These are phyloP conservation scores for Epiblema foenella DNA, from an alignment of 2,888 invertebrate species.

Conservation along the genomic window DNA sequence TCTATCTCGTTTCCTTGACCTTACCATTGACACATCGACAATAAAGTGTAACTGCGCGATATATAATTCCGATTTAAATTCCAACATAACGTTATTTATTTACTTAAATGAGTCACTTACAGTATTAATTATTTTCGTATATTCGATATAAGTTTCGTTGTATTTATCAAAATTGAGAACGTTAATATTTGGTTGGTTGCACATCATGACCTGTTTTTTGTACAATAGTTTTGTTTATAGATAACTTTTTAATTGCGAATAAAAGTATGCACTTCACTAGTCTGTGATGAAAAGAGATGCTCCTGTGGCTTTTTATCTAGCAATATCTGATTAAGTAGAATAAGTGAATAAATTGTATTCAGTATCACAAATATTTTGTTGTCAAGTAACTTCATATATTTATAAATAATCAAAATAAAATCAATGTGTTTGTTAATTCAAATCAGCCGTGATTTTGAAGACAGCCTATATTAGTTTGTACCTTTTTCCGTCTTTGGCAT, in stretches of 20 bases:
- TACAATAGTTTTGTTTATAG: background rate
- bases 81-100: background rate
- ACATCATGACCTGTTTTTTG: no score
- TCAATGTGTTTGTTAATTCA: no score
- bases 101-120: no score
- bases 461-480: no score
- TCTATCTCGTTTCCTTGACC: slow-evolving; percentile 31
- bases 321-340: background rate
- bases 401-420: no score
- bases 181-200: no score
- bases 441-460: no score
- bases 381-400: no score
- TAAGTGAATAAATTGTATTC: background rate
- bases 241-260: background rate
- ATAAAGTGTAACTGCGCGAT: background rate
- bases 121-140: no score
- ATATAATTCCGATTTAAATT: background rate
- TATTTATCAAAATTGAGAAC: no score
- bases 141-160: no score
- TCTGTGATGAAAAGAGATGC: background rate
- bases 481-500: no score
- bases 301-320: background rate
- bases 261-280: slow-evolving; percentile 2
- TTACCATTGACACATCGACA: slow-evolving; percentile 2
- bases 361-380: background rate